A percentile compares a stretch with the other conserved stretches of the same genome.
These are phyloP conservation scores for Haemorhous mexicanus DNA, from an alignment of 2,113 vertebrate species.

Conservation along the genomic window DNA sequence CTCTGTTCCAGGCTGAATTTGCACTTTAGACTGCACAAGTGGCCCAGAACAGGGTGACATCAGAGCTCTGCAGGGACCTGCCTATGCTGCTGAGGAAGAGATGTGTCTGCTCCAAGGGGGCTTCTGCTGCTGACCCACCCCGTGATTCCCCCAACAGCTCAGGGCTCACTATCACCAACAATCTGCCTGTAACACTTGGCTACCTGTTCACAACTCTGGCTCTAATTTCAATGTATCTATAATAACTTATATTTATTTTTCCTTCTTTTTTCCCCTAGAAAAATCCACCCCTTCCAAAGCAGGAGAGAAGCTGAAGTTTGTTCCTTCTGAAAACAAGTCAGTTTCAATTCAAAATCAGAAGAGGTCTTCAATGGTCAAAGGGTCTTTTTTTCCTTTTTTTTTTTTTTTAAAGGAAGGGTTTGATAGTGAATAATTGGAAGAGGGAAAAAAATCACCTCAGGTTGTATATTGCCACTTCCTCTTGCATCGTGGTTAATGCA, in stretches of 20 bases:
- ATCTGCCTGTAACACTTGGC: not conserved
- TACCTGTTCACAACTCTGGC: not conserved
- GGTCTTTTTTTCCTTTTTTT: not conserved
- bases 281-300: not conserved
- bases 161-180: not conserved
- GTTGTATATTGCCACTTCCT: constrained; percentile 57
- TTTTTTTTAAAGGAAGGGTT: not conserved
- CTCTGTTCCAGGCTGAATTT: not conserved
- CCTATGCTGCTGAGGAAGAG: not conserved
- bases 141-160: not conserved
- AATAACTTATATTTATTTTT: not conserved
- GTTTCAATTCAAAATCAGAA: not conserved
- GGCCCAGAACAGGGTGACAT: not conserved
- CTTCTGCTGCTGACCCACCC: not conserved
- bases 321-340: not conserved
- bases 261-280: not conserved
- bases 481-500: constrained; percentile 55
- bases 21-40: not conserved
- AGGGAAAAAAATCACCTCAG: constrained; percentile 30
- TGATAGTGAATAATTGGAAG: constrained; percentile 24
- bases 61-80: not conserved
- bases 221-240: not conserved
- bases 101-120: no score
- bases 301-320: not conserved
- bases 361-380: not conserved